Conservation (phyloP, 2,888 invertebrate genomes). For the Dascillus cervinus region DNA sequence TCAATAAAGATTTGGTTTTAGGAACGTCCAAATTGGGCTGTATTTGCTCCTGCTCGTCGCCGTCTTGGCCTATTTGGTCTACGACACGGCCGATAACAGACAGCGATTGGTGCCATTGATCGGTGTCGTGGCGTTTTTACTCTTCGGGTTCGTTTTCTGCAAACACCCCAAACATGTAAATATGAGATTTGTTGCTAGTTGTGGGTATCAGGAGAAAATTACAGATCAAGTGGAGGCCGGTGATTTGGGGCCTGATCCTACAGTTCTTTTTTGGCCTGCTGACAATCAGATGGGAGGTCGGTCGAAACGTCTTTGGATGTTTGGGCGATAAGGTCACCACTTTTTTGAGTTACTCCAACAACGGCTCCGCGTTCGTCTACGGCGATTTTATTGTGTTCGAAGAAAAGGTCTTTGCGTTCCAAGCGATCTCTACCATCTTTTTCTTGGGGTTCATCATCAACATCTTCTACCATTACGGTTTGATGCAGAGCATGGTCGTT, state of each 20-base stretch:
- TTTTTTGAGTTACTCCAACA: conserved; percentile 71
- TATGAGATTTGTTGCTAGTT: too few species aligned
- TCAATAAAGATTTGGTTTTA: too few species aligned
- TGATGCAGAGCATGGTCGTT: conserved; percentile 77
- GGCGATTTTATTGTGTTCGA: conserved; percentile 55
- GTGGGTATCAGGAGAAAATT: too few species aligned
- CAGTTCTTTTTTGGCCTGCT: conserved; percentile 81
- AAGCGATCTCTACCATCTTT: conserved; percentile 83
- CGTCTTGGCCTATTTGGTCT: conserved; percentile 52
- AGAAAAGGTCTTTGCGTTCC: conserved; percentile 72
- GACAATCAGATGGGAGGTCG: conserved; percentile 78
- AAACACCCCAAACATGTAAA: conserved; percentile 49
- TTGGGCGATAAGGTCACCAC: conserved; percentile 57
- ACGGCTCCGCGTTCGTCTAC: conserved; percentile 80
- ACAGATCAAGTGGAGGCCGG: conserved; percentile 72
- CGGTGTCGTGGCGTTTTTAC: conserved; percentile 57
- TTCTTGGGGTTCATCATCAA: conserved; percentile 91
- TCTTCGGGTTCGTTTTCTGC: conserved; percentile 57
- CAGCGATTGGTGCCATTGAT: conserved; percentile 60
- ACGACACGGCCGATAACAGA: conserved; percentile 53
- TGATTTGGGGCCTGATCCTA: conserved; percentile 68
- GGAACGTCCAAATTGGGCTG: conserved; percentile 44
- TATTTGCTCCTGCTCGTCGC: conserved; percentile 43
- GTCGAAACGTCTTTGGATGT: conserved; percentile 61
- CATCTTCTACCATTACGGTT: conserved; percentile 80